Evolutionary conservation across 2,113 vertebrate species (phyloP).

Genomic region (Acrocephalus kingi): DNA sequence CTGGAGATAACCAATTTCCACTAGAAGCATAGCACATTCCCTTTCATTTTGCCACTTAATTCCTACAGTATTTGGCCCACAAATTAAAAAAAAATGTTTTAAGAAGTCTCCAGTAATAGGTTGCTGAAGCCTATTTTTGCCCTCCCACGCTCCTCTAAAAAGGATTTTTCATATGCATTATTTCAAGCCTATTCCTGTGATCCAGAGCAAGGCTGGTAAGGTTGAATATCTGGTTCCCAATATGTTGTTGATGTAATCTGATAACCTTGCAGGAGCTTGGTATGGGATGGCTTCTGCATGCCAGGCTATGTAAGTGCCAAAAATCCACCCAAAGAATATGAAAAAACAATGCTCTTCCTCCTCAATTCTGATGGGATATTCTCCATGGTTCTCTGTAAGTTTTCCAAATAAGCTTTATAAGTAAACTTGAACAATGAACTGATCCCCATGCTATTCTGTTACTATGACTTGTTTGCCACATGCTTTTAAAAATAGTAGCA

Average conservation of each 20-base stretch:
- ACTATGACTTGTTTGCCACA: background rate
- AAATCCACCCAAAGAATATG: background rate
- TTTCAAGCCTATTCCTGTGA: background rate
- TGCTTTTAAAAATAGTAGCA: background rate
- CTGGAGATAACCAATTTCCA: slow-evolving; percentile 63
- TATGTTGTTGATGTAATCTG: background rate
- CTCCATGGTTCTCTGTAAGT: background rate
- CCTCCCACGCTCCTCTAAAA: background rate
- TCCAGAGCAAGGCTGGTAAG: background rate
- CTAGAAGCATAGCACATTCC: slow-evolving; percentile 47
- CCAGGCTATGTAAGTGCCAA: background rate
- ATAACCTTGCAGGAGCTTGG: background rate
- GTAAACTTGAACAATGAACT: background rate
- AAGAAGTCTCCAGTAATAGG: background rate
- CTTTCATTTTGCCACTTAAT: slow-evolving; percentile 51
- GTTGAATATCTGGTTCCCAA: background rate
- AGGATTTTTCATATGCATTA: background rate
- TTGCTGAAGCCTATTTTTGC: background rate
- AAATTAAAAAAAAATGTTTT: background rate
- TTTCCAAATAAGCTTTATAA: background rate
- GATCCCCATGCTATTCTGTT: background rate
- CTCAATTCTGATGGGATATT: background rate
- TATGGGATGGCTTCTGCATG: background rate
- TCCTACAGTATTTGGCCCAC: slow-evolving; percentile 29
- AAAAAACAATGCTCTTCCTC: background rate